These are phyloP conservation scores for Troides helena DNA, from an alignment of 2,888 invertebrate species.

Conservation along the genomic window DNA sequence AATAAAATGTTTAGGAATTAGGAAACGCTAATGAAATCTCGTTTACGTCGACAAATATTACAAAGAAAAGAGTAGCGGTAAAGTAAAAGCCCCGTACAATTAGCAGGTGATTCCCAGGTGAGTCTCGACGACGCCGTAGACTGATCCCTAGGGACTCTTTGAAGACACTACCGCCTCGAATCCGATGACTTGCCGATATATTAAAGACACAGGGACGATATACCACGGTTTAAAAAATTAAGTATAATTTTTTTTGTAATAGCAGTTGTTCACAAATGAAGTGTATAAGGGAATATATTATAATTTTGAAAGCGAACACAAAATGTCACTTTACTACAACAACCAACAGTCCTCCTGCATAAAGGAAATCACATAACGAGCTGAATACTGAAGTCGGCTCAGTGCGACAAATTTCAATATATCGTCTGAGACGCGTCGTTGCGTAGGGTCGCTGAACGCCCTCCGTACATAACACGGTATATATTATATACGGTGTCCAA, in stretches of 20 bases:
- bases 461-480: slow-evolving; percentile 55
- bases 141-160: slow-evolving; percentile 55
- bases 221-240: not conserved
- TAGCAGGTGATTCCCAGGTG: slow-evolving; percentile 61
- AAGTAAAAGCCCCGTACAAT: slow-evolving; percentile 62
- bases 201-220: not conserved
- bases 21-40: not conserved
- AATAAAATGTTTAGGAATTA: not conserved
- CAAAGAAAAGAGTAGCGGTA: slow-evolving; percentile 58
- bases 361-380: slow-evolving; percentile 43
- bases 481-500: slow-evolving; percentile 5
- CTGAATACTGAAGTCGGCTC: slow-evolving; percentile 40
- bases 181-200: slow-evolving; percentile 56
- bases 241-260: not conserved
- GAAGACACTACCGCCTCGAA: slow-evolving; percentile 46
- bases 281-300: not conserved
- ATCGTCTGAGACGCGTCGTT: slow-evolving; percentile 46
- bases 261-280: not conserved
- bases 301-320: not conserved
- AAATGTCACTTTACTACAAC: slow-evolving; percentile 18
- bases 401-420: slow-evolving; percentile 73
- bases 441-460: slow-evolving; percentile 48
- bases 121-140: slow-evolving; percentile 36
- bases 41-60: slow-evolving; percentile 5
- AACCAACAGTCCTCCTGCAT: slow-evolving; percentile 50